These are phyloP conservation scores for Amblyjoppa fuscipennis DNA, from an alignment of 2,888 invertebrate genomes.

Conservation along the genomic window DNA sequence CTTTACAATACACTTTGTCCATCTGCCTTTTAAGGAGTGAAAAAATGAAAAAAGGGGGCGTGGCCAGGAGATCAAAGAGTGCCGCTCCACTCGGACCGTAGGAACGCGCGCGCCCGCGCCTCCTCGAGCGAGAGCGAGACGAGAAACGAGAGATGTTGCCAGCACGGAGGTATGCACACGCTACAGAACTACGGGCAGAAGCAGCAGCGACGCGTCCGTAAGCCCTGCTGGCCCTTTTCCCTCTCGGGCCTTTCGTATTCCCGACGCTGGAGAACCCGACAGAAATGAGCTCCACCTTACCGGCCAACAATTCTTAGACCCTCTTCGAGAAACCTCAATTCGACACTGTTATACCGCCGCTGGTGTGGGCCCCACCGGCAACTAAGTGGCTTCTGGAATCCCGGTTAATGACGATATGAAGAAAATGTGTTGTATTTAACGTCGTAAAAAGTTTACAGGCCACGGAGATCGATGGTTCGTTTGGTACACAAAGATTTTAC, in stretches of 20 bases:
- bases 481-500: neutral
- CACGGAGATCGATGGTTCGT: slow-evolving; percentile 32
- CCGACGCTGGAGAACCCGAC: neutral
- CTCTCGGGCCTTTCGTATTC: slow-evolving; percentile 24
- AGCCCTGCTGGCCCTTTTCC: slow-evolving; percentile 65
- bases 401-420: slow-evolving; percentile 34
- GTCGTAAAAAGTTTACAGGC: slow-evolving; percentile 1
- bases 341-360: slow-evolving; percentile 16
- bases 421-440: slow-evolving; percentile 13
- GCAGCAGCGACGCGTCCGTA: slow-evolving; percentile 42
- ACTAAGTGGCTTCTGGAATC: slow-evolving; percentile 52
- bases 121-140: slow-evolving; percentile 71
- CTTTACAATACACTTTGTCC: slow-evolving; percentile 86
- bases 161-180: slow-evolving; percentile 63
- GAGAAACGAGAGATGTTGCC: slow-evolving; percentile 54
- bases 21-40: slow-evolving; percentile 85
- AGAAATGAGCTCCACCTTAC: slow-evolving; percentile 39
- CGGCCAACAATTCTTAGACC: slow-evolving; percentile 39
- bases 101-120: slow-evolving; percentile 54
- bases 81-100: slow-evolving; percentile 76
- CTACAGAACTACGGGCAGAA: slow-evolving; percentile 37
- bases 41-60: slow-evolving; percentile 85
- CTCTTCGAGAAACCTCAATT: slow-evolving; percentile 32
- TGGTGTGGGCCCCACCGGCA: slow-evolving; percentile 10
- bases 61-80: slow-evolving; percentile 84